phyloP scores from a whole-genome alignment of 1,140 invertebrate genomes.

The Pseudomyrmex concolor region DNA sequence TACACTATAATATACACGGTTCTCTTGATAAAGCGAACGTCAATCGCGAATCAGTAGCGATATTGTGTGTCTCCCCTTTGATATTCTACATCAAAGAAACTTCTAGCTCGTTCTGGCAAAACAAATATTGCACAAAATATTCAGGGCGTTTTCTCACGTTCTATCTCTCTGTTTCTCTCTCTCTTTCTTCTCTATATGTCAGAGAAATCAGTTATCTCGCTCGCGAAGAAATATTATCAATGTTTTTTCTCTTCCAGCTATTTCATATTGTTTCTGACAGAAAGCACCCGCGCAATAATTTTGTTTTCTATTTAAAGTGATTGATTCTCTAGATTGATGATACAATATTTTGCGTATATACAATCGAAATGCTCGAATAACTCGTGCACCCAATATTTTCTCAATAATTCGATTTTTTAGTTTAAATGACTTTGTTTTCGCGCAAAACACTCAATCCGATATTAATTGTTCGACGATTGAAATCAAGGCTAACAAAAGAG shows the following conservation, averaged over 20 bases:
- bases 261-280: neutral
- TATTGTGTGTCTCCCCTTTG: conserved; percentile 18
- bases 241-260: neutral
- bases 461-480: conserved; percentile 6
- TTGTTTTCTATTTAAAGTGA: neutral
- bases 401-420: conserved; percentile 13
- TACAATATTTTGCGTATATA: neutral
- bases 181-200: neutral
- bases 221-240: neutral
- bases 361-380: neutral
- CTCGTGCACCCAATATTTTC: neutral
- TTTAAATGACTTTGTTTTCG: neutral
- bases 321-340: neutral
- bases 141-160: neutral
- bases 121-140: neutral
- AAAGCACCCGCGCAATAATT: neutral
- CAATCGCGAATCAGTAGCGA: neutral
- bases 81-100: conserved; percentile 25
- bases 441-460: neutral
- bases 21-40: neutral
- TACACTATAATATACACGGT: neutral
- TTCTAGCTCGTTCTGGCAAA: neutral
- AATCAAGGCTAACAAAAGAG: neutral
- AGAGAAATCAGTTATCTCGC: conserved; percentile 9
- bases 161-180: too few species aligned